Percentiles rank a stretch among this genome's conserved stretches.
Conservation (phyloP, 2,888 invertebrate genomes). For the Lithodes maja region DNA sequence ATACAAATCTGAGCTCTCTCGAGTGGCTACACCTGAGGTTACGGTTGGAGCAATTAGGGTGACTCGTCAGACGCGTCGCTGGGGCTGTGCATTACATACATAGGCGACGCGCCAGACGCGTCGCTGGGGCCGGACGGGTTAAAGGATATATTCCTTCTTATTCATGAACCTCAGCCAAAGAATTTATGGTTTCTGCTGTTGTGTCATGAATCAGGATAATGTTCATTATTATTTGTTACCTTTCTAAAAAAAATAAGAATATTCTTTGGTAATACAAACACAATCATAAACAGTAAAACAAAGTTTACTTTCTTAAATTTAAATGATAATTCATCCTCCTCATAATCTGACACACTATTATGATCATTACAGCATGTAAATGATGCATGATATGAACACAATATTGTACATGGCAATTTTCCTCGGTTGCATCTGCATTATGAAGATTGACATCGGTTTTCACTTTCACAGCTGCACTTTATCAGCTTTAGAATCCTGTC, state of each 20-base stretch:
- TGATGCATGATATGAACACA: slow-evolving; percentile 13
- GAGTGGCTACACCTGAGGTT: no score
- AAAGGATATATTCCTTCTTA: no score
- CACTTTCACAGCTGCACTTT: slow-evolving; percentile 20
- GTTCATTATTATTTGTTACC: neutral
- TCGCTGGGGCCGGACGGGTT: no score
- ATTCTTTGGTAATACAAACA: slow-evolving; percentile 19
- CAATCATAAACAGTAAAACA: slow-evolving; percentile 18
- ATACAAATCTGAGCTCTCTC: no score
- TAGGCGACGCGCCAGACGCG: no score
- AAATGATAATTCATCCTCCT: slow-evolving; percentile 22
- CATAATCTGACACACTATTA: slow-evolving; percentile 31
- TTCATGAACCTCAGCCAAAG: neutral
- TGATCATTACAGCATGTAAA: slow-evolving; percentile 35
- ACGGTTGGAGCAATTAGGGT: no score
- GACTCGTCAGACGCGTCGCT: no score
- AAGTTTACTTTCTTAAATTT: slow-evolving; percentile 10
- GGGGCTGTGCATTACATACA: no score
- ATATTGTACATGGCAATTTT: slow-evolving; percentile 24
- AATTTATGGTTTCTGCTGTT: neutral
- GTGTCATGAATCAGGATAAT: neutral
- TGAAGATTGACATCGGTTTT: slow-evolving; percentile 25
- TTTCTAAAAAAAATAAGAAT: neutral
- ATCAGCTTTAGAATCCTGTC: slow-evolving; percentile 31
- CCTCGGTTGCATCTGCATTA: slow-evolving; percentile 18